phyloP scores from a whole-genome alignment of 1,140 invertebrate genomes.

The Pseudobourletiella spinata region DNA sequence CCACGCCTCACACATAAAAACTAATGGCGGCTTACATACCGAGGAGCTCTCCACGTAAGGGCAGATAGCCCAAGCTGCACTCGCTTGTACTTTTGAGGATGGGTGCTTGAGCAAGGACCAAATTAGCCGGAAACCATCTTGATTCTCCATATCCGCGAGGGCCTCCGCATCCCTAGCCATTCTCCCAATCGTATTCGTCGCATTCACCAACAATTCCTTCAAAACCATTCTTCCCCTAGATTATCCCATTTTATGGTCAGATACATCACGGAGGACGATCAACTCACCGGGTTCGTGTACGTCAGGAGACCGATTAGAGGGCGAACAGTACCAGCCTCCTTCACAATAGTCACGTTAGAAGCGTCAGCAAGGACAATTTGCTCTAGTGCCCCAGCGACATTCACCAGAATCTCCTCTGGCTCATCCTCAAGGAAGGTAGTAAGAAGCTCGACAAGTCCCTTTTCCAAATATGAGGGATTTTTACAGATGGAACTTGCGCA shows the following conservation, averaged over 20 bases:
- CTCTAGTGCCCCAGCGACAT: slow-evolving; percentile 74
- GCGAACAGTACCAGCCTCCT: slow-evolving; percentile 59
- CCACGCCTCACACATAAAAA: no score
- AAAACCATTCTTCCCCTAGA: neutral
- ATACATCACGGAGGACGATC: neutral
- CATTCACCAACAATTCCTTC: slow-evolving; percentile 68
- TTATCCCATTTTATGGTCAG: neutral
- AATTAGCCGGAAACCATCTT: slow-evolving; percentile 80
- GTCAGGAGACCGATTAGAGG: slow-evolving; percentile 58
- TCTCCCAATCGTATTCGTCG: slow-evolving; percentile 70
- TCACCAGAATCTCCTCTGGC: slow-evolving; percentile 56
- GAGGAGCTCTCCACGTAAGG: slow-evolving; percentile 62
- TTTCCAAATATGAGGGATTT: slow-evolving; percentile 12
- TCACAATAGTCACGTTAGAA: slow-evolving; percentile 11
- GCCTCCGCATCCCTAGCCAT: slow-evolving; percentile 57
- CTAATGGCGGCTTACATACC: no score
- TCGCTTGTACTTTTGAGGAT: slow-evolving; percentile 66
- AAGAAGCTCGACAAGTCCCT: slow-evolving; percentile 28
- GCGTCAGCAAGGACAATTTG: slow-evolving; percentile 18
- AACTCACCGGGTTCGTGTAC: slow-evolving; percentile 54
- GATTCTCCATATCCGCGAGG: slow-evolving; percentile 58
- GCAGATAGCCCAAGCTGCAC: slow-evolving; percentile 80
- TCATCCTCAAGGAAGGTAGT: slow-evolving; percentile 22
- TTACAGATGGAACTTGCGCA: slow-evolving; percentile 53
- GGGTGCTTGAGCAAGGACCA: slow-evolving; percentile 89